Conservation (phyloP, 2,113 vertebrate species). For the Xenopus laevis region DNA sequence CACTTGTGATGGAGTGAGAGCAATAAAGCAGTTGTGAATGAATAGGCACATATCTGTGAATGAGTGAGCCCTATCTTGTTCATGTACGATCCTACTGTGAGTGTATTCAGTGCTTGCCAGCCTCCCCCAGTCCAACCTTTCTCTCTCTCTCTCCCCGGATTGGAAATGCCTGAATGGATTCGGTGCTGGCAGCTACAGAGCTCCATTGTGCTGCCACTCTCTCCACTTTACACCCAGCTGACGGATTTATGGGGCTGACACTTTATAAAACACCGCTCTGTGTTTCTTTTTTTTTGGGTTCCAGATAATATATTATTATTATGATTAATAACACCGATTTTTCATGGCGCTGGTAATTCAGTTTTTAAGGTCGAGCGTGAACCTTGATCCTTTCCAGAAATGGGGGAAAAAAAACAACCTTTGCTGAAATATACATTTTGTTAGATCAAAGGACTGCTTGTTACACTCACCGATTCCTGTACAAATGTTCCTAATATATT, state of each 20-base stretch:
- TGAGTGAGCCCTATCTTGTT: constrained; percentile 37
- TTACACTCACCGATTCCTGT: too few relatives aligned
- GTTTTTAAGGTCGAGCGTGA: too few relatives aligned
- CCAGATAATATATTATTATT: constrained; percentile 1
- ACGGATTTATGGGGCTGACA: constrained; percentile 29
- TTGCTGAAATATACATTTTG: too few relatives aligned
- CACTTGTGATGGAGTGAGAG: constrained; percentile 48
- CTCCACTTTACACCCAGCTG: constrained; percentile 3
- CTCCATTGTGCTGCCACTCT: constrained; percentile 33
- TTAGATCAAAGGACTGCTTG: too few relatives aligned
- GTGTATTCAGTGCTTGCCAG: constrained; percentile 41
- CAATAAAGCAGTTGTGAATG: constrained; percentile 45
- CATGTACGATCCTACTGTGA: constrained; percentile 38
- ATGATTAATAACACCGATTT: neutral
- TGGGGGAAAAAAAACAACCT: too few relatives aligned
- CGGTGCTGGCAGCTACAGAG: constrained; percentile 27
- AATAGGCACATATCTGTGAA: constrained; percentile 45
- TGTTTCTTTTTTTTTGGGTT: neutral
- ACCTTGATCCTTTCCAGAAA: too few relatives aligned
- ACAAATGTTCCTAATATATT: too few relatives aligned
- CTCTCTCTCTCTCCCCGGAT: constrained; percentile 21
- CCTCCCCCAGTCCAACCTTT: constrained; percentile 13
- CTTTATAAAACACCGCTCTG: neutral
- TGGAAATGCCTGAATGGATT: constrained; percentile 39
- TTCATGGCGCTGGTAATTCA: neutral